Evolutionary conservation across 2,888 invertebrate species (phyloP), one percentile per base, ranked within the genome.

Genomic region (Pterostichus madidus): DNA sequence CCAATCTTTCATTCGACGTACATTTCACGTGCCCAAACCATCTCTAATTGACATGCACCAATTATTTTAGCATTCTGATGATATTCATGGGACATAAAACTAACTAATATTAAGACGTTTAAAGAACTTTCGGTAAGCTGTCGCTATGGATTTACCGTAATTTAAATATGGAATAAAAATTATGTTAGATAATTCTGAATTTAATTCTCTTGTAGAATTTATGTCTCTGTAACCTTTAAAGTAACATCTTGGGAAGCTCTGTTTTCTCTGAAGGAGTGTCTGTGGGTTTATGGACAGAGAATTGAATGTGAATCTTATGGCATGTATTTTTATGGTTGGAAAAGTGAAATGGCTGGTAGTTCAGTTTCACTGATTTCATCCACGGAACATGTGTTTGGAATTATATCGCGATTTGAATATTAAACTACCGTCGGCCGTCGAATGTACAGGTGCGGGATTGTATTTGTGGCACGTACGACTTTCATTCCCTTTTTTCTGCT

Each of bases 321-420:
- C 4, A 17, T 77, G 53, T 13, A 59, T 78, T 78, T 24, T 35
- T 78, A 59, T 59, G 76, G 56, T 13, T 56, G 32, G 53, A 39
- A 56, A 76, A 53, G 76, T 76, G 76, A 53, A 56, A 53, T 52
- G 52, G 35, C 39, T n/a, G 56, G 76, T 17, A 76, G 31, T 52
- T n/a, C 53, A 53, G 75, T 53, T 17, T 53, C 53, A 31, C 24
- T 56, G 76, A 76, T 76, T 76, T 76, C 46, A 35, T 10, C 53
- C 53, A 13, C 15, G 56, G 56, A 56, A 76, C 53, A 76, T 56
- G 76, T 52, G 76, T 56, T 32, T 56, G 56, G 56, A 76, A 76
- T 76, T 76, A 76, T 76, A 76, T 56, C 76, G 76, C 76, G 76
- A 76, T 39, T 52, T 49, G 56, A 76, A 76, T 76, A 56, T 76